These are phyloP conservation scores for Coelopa pilipes DNA, from an alignment of 2,888 invertebrate genomes.

Conservation along the genomic window DNA sequence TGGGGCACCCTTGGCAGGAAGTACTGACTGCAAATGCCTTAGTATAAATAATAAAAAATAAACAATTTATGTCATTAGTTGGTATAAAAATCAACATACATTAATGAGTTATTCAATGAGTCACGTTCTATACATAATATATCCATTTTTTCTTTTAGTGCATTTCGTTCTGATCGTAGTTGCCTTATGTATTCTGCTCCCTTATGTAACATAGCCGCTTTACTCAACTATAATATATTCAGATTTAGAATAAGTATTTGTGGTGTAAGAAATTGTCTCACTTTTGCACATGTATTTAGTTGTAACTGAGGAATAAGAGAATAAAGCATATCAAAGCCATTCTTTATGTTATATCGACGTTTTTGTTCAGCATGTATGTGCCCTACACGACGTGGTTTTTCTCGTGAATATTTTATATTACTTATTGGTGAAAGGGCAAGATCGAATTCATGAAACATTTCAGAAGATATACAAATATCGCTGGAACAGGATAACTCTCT, in stretches of 20 bases:
- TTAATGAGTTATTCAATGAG: constrained; percentile 87
- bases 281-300: constrained; percentile 13
- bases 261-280: not conserved
- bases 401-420: constrained; percentile 68
- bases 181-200: constrained; percentile 95
- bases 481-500: constrained; percentile 46
- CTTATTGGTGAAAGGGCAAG: constrained; percentile 73
- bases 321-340: constrained; percentile 94
- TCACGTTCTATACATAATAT: constrained; percentile 89
- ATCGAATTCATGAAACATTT: constrained; percentile 65
- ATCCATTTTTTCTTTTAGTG: constrained; percentile 91
- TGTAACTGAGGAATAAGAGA: constrained; percentile 84
- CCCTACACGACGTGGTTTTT: constrained; percentile 80
- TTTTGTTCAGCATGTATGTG: constrained; percentile 98
- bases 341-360: constrained; percentile 93
- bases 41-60: constrained; percentile 42
- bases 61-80: not conserved
- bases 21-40: constrained; percentile 91
- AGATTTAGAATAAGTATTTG: not conserved
- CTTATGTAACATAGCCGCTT: constrained; percentile 96
- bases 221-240: constrained; percentile 75
- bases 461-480: constrained; percentile 61
- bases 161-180: constrained; percentile 84
- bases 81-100: constrained; percentile 69
- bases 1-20: constrained; percentile 96